A percentile compares a stretch with the other conserved stretches of the same genome.
Evolutionary conservation across 2,797 vertebrate species (phyloP).

Genomic region (Enteromius treurensis): DNA sequence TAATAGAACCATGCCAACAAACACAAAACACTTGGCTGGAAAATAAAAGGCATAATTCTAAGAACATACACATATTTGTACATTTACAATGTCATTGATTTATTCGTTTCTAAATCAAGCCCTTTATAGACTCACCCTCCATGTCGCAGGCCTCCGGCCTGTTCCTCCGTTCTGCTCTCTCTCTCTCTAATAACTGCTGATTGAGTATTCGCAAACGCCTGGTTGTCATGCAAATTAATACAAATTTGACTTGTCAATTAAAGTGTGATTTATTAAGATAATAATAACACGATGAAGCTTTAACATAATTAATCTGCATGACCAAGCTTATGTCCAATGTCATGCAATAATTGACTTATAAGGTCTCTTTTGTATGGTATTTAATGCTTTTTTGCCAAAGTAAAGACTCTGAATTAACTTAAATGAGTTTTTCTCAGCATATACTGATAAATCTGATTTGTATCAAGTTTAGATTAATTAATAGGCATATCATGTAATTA

Average conservation of each 20-base stretch:
- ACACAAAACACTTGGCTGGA: neutral
- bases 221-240: constrained; percentile 31
- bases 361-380: neutral
- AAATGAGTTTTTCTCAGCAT: neutral
- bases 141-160: constrained; percentile 67
- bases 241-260: neutral
- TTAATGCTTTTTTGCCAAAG: neutral
- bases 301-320: neutral
- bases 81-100: neutral
- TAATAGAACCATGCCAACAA: constrained; percentile 32
- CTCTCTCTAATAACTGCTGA: constrained; percentile 80
- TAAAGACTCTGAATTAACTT: neutral
- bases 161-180: constrained; percentile 71
- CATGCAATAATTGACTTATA: neutral
- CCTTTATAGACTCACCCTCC: constrained; percentile 76
- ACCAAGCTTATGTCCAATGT: neutral
- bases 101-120: neutral
- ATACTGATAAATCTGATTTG: neutral
- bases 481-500: neutral
- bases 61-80: neutral
- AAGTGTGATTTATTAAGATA: neutral
- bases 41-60: neutral
- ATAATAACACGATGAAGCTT: neutral
- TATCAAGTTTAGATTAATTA: neutral
- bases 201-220: constrained; percentile 84